phyloP scores from a whole-genome alignment of 2,888 invertebrate genomes.

The Protophormia terraenovae region DNA sequence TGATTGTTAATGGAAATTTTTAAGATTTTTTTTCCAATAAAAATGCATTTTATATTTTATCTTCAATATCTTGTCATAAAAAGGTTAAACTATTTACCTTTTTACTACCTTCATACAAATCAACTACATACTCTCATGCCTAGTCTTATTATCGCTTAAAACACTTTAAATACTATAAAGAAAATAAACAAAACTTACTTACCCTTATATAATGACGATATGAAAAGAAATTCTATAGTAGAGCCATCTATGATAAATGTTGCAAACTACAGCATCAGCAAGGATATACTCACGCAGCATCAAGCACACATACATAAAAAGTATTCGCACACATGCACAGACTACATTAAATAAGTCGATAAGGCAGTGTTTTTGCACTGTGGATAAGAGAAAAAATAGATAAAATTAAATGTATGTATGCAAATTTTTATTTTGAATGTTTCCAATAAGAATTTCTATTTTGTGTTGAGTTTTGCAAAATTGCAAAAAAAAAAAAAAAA shows the following conservation, averaged over 20 bases:
- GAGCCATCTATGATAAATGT: conserved; percentile 55
- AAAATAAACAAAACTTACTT: background rate
- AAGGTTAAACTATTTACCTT: no score
- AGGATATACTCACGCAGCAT: conserved; percentile 33
- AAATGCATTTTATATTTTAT: no score
- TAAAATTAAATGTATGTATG: background rate
- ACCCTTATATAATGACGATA: conserved; percentile 2
- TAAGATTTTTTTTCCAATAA: no score
- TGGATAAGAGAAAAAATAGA: background rate
- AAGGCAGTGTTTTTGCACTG: conserved; percentile 37
- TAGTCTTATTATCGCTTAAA: no score
- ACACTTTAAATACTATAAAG: background rate
- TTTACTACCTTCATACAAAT: no score
- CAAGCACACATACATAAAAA: conserved; percentile 7
- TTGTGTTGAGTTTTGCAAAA: conserved; percentile 21
- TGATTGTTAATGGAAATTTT: no score
- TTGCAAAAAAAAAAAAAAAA: conserved; percentile 2
- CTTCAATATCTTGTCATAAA: no score
- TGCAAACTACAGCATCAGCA: background rate
- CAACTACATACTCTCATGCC: no score
- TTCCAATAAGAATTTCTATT: conserved; percentile 42
- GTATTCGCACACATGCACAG: background rate
- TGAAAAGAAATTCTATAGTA: background rate
- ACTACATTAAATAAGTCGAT: conserved; percentile 14
- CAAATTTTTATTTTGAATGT: background rate